Evolutionary conservation across 2,888 invertebrate species (phyloP), one percentile per base, ranked within the genome.

Genomic region (Amblyteles armatorius): DNA sequence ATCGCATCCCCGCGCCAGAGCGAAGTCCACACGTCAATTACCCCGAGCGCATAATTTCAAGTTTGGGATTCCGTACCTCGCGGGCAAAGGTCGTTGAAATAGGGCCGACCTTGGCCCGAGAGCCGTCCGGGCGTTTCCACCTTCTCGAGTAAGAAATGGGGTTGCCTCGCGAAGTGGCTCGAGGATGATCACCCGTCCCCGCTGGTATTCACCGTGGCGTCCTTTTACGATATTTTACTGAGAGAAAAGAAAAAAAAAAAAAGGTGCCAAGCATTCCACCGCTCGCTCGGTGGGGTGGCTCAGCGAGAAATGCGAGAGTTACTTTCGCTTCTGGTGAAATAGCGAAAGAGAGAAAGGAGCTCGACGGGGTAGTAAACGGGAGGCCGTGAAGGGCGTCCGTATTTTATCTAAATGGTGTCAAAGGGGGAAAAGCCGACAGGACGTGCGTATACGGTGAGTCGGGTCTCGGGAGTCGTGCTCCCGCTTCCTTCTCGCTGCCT

Each of bases 351-450:
- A 67, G 67, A 74, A 63, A 55, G 77, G 22, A 50, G 79, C 50
- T 48, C 29, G 88, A 78, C 76, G 84, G 79, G 74, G 55, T 84
- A 78, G 88, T 87, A 88, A 89, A 88, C 87, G 87, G 79, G 83
- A 44, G 77, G 76, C 87, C 83, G 86, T 85, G 88, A 88, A 89
- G 87, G 88, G 89, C 86, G 86, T 84, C 86, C 89, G 90, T 92
- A 93, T 91, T 92, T 93, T 91, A 92, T 92, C 90, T 90, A 91
- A 92, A 93, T 91, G 91, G 91, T 91, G 91, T 91, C 91, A 92
- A 92, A 93, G 91, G 90, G 67, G 90, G 89, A 88, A 88, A 88
- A 80, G 79, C 72, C 73, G 73, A 78, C 83, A 81, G 78, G 79
- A 52, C 60, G 26, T 52, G 52, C 67, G 52, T 57, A 26, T 68